Base-by-base conservation (phyloP, 2,888 invertebrate species). In the Hydrotaea diabolus region DNA sequence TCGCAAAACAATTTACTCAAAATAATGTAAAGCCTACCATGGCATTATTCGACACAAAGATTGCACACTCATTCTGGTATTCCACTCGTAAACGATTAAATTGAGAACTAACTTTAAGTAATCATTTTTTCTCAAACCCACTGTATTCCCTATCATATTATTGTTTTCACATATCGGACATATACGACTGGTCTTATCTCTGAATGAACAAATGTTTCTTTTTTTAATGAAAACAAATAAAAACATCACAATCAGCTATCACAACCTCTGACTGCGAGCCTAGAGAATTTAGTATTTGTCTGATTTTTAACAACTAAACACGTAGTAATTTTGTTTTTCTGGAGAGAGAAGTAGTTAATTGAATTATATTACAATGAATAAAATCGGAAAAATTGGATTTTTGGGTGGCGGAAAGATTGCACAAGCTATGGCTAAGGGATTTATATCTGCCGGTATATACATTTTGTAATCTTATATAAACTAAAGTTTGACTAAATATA, bases 391-490 rank as follows among this genome's bases (percentile, higher is more conserved):
- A 87, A 96, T 98, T 88, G 98, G 98, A 2, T 98, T 98, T 91
- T 94, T 98, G 64, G 98, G 98, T 1, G 98, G 97, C 39, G 98
- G 98, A 15, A 96, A 96, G 91, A 95, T 98, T 95, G 98, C 98
- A 0, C 97, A 97, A 90, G 98, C 98, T 0, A 93, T 98, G 90
- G 97, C 97, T 9, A 96, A 96, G 91, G 98, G 98, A 86, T 96
- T 98, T 88, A 95, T 98, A 89, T 94, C 95, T 78, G 95, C 97
- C 89, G 98, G 98, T 97, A 93, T 93, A 89, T 74, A 85, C 11
- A 57, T 5, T 36, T 46, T 53, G 46, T 26, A 53, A 3, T 17
- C 11, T n/a, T 5, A 1, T 23, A 31, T 23, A 43, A 13, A 15
- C 43, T 13, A 15, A 43, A 7, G 43, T 43, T 43, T 2, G 43